Conservation (phyloP, 2,888 invertebrate genomes). For the Stegana nigrithorax region DNA sequence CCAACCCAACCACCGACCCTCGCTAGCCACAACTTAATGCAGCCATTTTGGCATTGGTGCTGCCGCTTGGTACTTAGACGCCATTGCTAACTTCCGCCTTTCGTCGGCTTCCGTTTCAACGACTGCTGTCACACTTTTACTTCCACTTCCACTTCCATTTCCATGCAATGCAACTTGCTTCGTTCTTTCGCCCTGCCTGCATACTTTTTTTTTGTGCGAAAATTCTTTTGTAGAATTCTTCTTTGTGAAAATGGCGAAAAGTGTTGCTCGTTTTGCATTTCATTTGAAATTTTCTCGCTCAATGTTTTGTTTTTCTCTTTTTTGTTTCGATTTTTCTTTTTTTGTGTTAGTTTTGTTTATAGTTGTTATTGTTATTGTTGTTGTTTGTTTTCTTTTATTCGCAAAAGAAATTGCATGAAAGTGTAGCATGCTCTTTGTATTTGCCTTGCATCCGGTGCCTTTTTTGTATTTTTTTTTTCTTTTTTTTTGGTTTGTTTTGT, state of each 20-base stretch:
- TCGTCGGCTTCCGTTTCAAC: slow-evolving; percentile 23
- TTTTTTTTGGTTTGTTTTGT: too few species aligned
- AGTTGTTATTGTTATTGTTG: slow-evolving; percentile 60
- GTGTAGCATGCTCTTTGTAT: background rate
- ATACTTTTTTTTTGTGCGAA: background rate
- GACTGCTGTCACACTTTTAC: background rate
- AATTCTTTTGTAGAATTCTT: slow-evolving; percentile 12
- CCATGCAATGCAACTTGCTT: background rate
- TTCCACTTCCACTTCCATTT: background rate
- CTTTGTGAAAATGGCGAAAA: slow-evolving; percentile 13
- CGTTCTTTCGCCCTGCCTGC: background rate
- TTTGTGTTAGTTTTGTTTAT: slow-evolving; percentile 39
- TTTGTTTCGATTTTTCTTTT: too few species aligned
- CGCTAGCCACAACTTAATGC: too few species aligned
- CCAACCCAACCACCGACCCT: background rate
- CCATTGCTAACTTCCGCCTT: slow-evolving; percentile 39
- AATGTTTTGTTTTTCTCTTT: slow-evolving; percentile 3
- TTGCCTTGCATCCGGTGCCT: too few species aligned
- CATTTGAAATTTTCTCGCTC: slow-evolving; percentile 50
- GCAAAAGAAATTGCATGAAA: too few species aligned
- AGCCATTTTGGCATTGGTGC: slow-evolving; percentile 24
- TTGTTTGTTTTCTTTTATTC: too few species aligned
- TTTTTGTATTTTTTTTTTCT: too few species aligned
- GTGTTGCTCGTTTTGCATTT: slow-evolving; percentile 48
- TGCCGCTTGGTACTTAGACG: background rate